These are phyloP conservation scores for Festucalex cinctus DNA, from an alignment of 2,113 vertebrate genomes.

Conservation along the genomic window DNA sequence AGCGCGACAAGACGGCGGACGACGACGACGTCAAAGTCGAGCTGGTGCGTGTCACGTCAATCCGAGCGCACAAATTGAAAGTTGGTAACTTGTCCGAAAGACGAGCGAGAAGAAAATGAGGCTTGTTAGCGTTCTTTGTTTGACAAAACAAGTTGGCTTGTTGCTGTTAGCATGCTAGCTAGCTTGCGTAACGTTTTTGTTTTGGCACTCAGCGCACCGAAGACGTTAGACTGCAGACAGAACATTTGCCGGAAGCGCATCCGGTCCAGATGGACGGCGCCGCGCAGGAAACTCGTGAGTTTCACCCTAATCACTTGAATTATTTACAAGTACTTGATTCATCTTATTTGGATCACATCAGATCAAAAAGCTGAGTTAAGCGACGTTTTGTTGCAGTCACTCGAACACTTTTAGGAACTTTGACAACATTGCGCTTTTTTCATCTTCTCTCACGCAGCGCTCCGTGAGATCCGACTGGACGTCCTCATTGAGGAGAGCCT, in stretches of 20 bases:
- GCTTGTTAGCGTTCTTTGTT: not conserved
- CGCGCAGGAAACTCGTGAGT: slow-evolving; percentile 45
- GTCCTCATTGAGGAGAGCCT: slow-evolving; percentile 66
- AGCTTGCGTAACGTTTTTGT: not conserved
- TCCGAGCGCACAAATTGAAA: too few relatives aligned
- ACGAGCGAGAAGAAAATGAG: not conserved
- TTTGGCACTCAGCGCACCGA: slow-evolving; percentile 21
- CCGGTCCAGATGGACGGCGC: not conserved
- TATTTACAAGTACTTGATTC: too few relatives aligned
- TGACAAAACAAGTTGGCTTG: too few relatives aligned
- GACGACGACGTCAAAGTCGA: slow-evolving; percentile 25
- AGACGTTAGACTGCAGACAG: not conserved
- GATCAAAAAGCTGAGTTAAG: not conserved
- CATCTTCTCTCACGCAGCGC: slow-evolving; percentile 34
- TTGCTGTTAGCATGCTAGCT: not conserved
- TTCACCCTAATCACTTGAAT: accelerated
- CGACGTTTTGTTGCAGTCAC: too few relatives aligned
- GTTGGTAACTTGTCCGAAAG: not conserved
- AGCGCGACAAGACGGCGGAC: slow-evolving; percentile 45
- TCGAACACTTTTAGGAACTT: not conserved
- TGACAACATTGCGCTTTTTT: not conserved
- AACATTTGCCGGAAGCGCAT: slow-evolving; percentile 10
- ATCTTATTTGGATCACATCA: not conserved
- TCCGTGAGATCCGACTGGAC: slow-evolving; percentile 68
- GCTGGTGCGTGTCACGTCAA: slow-evolving; percentile 26